Evolutionary conservation across 2,113 vertebrate genomes (phyloP).

Genomic region (Prolemur simus): DNA sequence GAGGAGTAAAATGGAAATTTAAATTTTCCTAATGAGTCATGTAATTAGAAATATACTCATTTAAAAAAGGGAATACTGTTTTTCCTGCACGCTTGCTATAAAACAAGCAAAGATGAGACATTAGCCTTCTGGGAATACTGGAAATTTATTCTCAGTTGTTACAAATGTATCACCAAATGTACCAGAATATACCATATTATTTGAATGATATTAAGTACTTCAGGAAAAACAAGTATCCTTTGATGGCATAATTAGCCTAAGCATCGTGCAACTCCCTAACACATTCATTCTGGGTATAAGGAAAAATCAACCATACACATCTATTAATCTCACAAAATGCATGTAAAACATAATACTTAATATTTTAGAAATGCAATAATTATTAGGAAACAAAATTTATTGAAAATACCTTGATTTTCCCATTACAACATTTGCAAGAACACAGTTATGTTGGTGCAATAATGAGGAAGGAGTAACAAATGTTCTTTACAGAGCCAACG

Average conservation of each 20-base stretch:
- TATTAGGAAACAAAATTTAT: background rate
- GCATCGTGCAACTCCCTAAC: background rate
- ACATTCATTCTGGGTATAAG: background rate
- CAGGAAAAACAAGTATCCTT: background rate
- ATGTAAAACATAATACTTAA: background rate
- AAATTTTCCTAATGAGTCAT: background rate
- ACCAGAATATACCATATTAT: background rate
- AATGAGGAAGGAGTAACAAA: background rate
- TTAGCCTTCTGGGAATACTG: background rate
- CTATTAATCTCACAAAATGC: background rate
- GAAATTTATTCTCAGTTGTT: constrained; percentile 17
- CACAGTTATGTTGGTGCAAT: background rate
- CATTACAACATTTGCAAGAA: background rate
- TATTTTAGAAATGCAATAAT: background rate
- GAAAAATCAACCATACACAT: no score
- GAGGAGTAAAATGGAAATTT: background rate
- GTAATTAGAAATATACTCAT: constrained; percentile 9
- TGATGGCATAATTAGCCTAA: background rate
- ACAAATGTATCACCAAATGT: background rate
- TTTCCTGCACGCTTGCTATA: background rate
- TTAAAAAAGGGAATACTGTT: background rate
- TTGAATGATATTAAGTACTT: background rate
- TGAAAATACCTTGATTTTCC: background rate
- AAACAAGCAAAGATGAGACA: background rate
- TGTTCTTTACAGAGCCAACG: background rate